Conservation (phyloP, 1,140 invertebrate genomes). For the Drosophila quadrilineata region DNA sequence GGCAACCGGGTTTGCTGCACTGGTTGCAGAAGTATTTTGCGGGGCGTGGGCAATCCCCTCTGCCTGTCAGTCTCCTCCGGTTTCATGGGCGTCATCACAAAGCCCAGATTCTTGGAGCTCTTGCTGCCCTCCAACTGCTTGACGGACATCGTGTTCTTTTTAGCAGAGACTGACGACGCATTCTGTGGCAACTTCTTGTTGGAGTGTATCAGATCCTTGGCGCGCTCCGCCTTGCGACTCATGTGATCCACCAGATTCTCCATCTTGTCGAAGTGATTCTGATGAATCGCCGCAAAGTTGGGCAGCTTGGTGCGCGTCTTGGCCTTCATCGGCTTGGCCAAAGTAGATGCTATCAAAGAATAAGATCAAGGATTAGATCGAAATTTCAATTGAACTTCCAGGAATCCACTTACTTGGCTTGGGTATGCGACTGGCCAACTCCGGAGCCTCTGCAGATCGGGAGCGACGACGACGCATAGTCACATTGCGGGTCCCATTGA, state of each 20-base stretch:
- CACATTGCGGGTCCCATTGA: too few relatives aligned
- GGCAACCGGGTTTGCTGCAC: not conserved
- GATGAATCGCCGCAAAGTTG: conserved; percentile 85
- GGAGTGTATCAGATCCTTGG: conserved; percentile 75
- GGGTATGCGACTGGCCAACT: conserved; percentile 48
- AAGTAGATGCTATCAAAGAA: conserved; percentile 8
- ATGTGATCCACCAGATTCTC: conserved; percentile 85
- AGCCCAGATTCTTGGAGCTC: conserved; percentile 1
- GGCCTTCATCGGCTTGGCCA: conserved; percentile 42
- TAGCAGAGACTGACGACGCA: conserved; percentile 12
- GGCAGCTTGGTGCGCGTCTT: conserved; percentile 83
- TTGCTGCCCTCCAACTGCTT: not conserved
- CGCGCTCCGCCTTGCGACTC: conserved; percentile 82
- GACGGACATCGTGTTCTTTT: conserved; percentile 23
- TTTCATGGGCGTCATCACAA: not conserved
- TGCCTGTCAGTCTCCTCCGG: not conserved
- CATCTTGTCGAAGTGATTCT: conserved; percentile 85
- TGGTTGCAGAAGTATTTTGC: not conserved
- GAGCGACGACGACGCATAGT: conserved; percentile 64
- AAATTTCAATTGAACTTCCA: too few relatives aligned
- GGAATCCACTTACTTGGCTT: conserved; percentile 10
- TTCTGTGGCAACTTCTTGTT: conserved; percentile 22
- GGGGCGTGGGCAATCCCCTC: conserved; percentile 4
- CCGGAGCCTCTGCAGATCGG: too few relatives aligned
- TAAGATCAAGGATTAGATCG: too few relatives aligned